These are phyloP conservation scores for Ellobius talpinus DNA, from an alignment of 2,113 vertebrate species.

Conservation along the genomic window DNA sequence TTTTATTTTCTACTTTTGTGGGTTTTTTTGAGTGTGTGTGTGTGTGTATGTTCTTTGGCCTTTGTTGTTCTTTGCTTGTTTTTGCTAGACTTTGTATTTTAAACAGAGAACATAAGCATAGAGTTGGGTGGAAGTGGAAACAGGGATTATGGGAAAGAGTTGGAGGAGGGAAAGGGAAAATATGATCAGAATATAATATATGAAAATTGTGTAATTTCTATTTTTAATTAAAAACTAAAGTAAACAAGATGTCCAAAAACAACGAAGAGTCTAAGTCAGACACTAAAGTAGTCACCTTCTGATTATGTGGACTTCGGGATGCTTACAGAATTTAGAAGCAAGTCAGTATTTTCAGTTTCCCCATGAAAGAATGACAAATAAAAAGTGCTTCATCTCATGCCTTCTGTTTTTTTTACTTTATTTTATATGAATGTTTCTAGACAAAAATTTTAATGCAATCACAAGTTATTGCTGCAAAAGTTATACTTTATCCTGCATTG, in stretches of 20 bases:
- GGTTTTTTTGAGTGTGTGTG: no score
- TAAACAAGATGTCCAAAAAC: background rate
- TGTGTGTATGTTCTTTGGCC: background rate
- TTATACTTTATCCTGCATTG: background rate
- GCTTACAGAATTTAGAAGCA: background rate
- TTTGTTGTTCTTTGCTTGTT: background rate
- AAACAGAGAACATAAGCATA: background rate
- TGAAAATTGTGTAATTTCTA: background rate
- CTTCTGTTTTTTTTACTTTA: background rate
- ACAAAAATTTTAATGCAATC: background rate
- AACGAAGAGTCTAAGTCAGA: background rate
- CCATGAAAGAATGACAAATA: background rate
- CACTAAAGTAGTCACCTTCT: background rate
- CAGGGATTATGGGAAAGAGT: background rate
- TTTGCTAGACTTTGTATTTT: background rate
- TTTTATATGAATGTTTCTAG: background rate
- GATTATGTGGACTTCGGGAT: background rate
- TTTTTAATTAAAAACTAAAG: background rate
- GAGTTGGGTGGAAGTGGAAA: background rate
- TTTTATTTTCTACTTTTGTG: background rate
- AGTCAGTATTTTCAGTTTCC: background rate
- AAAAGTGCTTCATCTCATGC: no score
- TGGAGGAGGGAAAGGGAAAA: background rate
- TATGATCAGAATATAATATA: background rate
- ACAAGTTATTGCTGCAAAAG: background rate